phyloP scores from a whole-genome alignment of 2,888 invertebrate genomes.

The Pristionchus entomophagus region DNA sequence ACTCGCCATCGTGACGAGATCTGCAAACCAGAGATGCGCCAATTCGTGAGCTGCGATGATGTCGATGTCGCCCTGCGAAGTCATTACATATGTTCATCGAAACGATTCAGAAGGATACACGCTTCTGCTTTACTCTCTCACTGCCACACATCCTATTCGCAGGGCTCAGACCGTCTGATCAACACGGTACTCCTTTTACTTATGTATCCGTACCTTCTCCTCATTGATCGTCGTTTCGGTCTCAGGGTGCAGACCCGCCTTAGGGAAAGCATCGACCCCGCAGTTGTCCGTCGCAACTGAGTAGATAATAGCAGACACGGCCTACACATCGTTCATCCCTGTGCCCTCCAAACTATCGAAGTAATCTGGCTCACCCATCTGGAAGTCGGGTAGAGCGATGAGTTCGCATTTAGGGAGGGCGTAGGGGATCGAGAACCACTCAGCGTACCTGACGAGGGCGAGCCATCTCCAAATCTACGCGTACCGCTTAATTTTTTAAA shows the following conservation, averaged over 20 bases:
- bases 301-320: no score
- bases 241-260: slow-evolving; percentile 91
- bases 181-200: no score
- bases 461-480: no score
- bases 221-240: slow-evolving; percentile 87
- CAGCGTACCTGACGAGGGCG: slow-evolving; percentile 87
- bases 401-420: slow-evolving; percentile 96
- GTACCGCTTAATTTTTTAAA: no score
- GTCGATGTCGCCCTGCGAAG: slow-evolving; percentile 82
- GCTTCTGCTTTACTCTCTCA: no score
- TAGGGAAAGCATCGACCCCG: slow-evolving; percentile 94
- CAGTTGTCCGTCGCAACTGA: slow-evolving; percentile 98
- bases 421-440: slow-evolving; percentile 94
- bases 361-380: slow-evolving; percentile 93
- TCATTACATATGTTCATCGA: neutral
- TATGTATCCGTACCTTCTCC: slow-evolving; percentile 54
- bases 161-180: no score
- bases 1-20: slow-evolving; percentile 90
- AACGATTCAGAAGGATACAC: no score
- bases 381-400: slow-evolving; percentile 94
- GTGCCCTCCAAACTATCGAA: no score
- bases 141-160: no score
- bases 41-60: slow-evolving; percentile 89
- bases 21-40: slow-evolving; percentile 99
- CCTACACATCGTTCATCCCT: neutral